Percentiles rank a stretch among this genome's conserved stretches.
These are phyloP conservation scores for Aldrovandia affinis DNA, from an alignment of 2,797 vertebrate genomes.

Conservation along the genomic window DNA sequence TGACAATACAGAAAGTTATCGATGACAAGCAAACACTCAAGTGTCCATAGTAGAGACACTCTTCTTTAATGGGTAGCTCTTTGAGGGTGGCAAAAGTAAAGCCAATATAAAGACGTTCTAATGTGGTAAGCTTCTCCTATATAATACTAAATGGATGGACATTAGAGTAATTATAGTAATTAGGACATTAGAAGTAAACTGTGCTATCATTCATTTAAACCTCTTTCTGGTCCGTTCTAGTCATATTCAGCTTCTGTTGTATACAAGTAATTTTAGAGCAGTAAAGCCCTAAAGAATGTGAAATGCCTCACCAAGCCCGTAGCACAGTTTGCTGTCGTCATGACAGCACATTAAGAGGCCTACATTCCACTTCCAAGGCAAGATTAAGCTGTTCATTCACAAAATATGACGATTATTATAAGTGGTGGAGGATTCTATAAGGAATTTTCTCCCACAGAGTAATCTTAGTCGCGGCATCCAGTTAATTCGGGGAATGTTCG, in stretches of 20 bases:
- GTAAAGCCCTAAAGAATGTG: not conserved
- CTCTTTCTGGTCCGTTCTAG: not conserved
- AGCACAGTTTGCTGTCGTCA: not conserved
- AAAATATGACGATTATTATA: not conserved
- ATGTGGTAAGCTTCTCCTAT: too few relatives aligned
- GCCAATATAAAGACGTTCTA: too few relatives aligned
- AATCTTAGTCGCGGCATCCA: not conserved
- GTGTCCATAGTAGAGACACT: too few relatives aligned
- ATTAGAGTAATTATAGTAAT: too few relatives aligned
- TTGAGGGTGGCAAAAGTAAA: too few relatives aligned
- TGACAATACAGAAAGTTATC: not conserved
- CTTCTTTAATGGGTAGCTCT: too few relatives aligned
- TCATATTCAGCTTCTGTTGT: not conserved
- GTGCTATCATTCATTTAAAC: not conserved
- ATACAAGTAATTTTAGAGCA: not conserved
- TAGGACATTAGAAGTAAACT: too few relatives aligned
- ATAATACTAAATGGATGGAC: too few relatives aligned
- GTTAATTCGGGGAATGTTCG: not conserved
- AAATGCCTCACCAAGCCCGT: not conserved
- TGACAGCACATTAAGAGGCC: slow-evolving; percentile 7
- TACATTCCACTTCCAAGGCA: not conserved
- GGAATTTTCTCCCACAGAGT: slow-evolving; percentile 3
- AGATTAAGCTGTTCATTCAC: slow-evolving; percentile 4
- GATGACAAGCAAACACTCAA: too few relatives aligned
- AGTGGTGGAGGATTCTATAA: not conserved